Percentiles rank a stretch among this genome's conserved stretches.
Conservation (phyloP, 2,113 vertebrate species). For the Cranoglanis bouderius region DNA sequence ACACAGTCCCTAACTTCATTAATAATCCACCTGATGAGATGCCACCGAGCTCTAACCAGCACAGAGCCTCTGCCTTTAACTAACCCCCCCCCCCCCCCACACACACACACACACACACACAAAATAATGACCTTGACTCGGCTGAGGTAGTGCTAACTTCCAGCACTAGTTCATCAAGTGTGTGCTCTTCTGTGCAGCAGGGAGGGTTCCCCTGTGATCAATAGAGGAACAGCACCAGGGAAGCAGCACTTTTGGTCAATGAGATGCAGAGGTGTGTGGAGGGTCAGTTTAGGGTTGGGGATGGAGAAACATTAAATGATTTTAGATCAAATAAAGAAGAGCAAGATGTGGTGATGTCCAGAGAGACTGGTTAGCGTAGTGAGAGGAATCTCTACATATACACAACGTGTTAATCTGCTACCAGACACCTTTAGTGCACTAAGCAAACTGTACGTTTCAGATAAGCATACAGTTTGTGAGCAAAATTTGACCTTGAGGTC, state of each 20-base stretch:
- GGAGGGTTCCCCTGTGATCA: slow-evolving; percentile 3
- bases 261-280: slow-evolving; percentile 7
- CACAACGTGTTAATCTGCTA: too few relatives aligned
- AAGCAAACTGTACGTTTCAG: background rate
- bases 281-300: slow-evolving; percentile 3
- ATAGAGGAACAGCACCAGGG: background rate
- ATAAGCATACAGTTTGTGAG: background rate
- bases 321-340: background rate
- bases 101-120: background rate
- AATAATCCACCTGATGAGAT: slow-evolving; percentile 45
- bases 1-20: slow-evolving; percentile 38
- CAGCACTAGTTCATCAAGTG: background rate
- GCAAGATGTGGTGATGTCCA: background rate
- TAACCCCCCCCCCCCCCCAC: background rate
- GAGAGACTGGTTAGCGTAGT: background rate
- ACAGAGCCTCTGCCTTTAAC: background rate
- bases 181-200: background rate
- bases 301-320: too few relatives aligned
- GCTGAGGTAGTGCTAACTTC: background rate
- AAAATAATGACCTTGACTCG: slow-evolving; percentile 28
- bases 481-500: background rate
- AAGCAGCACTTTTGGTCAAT: slow-evolving; percentile 11
- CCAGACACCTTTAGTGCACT: background rate
- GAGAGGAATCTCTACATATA: background rate
- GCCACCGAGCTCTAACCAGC: slow-evolving; percentile 31